phyloP scores from a whole-genome alignment of 1,140 invertebrate species.

The Drosophila sturtevanti region DNA sequence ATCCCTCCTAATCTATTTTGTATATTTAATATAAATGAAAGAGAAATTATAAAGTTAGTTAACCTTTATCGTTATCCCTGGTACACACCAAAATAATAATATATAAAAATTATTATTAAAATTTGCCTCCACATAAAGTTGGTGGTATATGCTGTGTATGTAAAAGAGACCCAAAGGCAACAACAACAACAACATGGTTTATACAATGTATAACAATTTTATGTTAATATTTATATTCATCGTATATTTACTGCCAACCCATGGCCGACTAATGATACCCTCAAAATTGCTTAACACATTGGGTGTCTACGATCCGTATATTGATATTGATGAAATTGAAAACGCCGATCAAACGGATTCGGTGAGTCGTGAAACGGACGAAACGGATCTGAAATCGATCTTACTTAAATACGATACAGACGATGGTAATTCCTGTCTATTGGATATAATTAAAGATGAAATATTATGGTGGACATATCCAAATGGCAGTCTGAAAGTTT shows the following conservation, averaged over 20 bases:
- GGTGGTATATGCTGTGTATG: no score
- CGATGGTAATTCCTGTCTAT: conserved; percentile 61
- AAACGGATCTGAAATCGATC: conserved; percentile 42
- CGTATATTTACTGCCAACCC: not conserved
- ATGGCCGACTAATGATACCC: not conserved
- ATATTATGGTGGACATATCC: conserved; percentile 54
- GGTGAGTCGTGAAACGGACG: conserved; percentile 7
- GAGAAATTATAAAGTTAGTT: conserved; percentile 11
- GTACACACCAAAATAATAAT: not conserved
- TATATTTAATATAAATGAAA: conserved; percentile 2
- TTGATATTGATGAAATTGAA: conserved; percentile 15
- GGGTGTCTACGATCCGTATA: not conserved
- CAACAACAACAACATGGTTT: not conserved
- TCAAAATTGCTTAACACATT: not conserved
- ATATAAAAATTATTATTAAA: not conserved
- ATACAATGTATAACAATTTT: not conserved
- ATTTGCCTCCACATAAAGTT: not conserved
- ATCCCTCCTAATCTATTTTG: not conserved
- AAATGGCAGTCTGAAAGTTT: conserved; percentile 54
- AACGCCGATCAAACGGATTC: not conserved
- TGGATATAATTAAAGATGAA: conserved; percentile 64
- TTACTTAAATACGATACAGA: conserved; percentile 56
- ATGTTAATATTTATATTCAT: not conserved
- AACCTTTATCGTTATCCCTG: not conserved
- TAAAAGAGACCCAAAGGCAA: not conserved